Evolutionary conservation across 1,140 invertebrate species (phyloP), one percentile per base, ranked within the genome.

Genomic region (Caenorhabditis brenneri): DNA sequence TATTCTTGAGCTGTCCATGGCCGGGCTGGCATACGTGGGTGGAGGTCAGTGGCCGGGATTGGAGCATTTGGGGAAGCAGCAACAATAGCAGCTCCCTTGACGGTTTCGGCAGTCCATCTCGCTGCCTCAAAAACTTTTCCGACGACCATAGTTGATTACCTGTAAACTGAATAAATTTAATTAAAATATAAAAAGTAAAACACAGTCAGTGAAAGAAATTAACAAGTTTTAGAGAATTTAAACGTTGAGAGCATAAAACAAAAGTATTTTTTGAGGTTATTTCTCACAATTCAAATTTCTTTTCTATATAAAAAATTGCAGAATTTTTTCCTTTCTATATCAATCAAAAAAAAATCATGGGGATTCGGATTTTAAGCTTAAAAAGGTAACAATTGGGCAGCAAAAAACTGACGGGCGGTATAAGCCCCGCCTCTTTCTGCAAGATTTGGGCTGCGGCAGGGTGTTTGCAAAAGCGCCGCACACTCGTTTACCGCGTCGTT

Each of bases 11-110:
- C 82, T 46, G 88, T 88, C 83, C 82, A 84, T 31, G 88, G 88
- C 51, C 88, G 81, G 78, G 88, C 88, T 19, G 84, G 81, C 88
- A 88, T 88, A 60, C 88, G 83, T 19, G 88, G 88, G 80, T 90
- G 88, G 16, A 88, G 79, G 51, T 88, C 85, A 27, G 88, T 86
- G 42, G 78, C 81, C 22, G 88, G 88, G 53, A 88, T 83, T 24
- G 87, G 80, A 39, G 83, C 88, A 82, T 90, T 87, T 24, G 88
- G 85, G 15, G 80, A 86, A 51, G 85, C 85, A 24, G 90, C 80
- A 19, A 88, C 86, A 24, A 87, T 27, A 39, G 87, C 88, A 42
- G 87, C 87, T 22, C 87, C 88, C 29, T 79, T 79, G 36, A 89
- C 80, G 12, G 86, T 90, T 46, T 88, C 88, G 22, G 83, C 88